A percentile compares a stretch with the other conserved stretches of the same genome.
phyloP scores from a whole-genome alignment of 2,797 vertebrate genomes.

The Acropternis orthonyx region DNA sequence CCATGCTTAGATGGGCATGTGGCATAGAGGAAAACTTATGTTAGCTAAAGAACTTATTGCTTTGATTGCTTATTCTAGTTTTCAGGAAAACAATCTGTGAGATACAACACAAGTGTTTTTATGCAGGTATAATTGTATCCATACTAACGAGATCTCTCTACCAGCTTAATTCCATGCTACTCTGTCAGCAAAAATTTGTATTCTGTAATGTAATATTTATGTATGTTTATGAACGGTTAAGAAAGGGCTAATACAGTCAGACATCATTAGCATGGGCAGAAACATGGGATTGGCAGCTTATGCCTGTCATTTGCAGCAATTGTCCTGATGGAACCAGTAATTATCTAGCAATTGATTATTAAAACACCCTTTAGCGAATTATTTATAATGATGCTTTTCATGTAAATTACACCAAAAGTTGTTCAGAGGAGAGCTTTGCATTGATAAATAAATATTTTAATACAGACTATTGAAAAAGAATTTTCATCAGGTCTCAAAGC shows the following conservation, averaged over 20 bases:
- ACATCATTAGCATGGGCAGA: slow-evolving; percentile 12
- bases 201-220: slow-evolving; percentile 44
- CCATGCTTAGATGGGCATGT: not conserved
- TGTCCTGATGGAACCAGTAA: slow-evolving; percentile 45
- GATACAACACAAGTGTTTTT: not conserved
- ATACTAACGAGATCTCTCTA: not conserved
- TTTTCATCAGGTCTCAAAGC: not conserved
- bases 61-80: not conserved
- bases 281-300: slow-evolving; percentile 3
- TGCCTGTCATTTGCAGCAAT: not conserved
- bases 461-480: not conserved
- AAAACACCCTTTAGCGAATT: slow-evolving; percentile 24
- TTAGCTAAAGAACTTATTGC: not conserved
- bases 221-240: slow-evolving; percentile 35
- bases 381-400: slow-evolving; percentile 10
- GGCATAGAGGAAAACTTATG: not conserved
- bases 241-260: slow-evolving; percentile 29
- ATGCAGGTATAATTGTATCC: not conserved
- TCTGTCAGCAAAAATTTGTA: slow-evolving; percentile 6
- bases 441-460: not conserved
- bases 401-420: not conserved
- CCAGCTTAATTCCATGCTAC: not conserved
- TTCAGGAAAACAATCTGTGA: not conserved
- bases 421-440: not conserved
- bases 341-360: slow-evolving; percentile 30